Conservation (phyloP, 2,113 vertebrate genomes). For the Crotalus helleri region DNA sequence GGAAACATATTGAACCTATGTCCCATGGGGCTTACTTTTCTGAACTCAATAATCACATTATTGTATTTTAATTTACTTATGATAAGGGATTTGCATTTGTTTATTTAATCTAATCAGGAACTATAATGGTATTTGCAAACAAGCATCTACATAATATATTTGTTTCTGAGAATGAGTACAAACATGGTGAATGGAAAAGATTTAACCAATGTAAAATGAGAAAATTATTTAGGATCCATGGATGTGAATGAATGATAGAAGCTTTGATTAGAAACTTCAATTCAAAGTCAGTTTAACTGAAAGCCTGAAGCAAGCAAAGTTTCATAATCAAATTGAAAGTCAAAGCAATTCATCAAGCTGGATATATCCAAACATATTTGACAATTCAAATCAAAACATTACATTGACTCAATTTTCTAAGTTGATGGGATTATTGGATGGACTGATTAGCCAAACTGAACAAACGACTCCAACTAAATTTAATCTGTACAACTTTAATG, state of each 20-base stretch:
- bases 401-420: neutral
- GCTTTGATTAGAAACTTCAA: neutral
- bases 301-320: neutral
- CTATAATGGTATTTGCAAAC: neutral
- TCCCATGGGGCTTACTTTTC: neutral
- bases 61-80: neutral
- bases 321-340: neutral
- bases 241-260: neutral
- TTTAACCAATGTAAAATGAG: neutral
- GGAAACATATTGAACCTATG: neutral
- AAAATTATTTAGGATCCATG: neutral
- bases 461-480: neutral
- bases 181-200: neutral
- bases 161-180: neutral
- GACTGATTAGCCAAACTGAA: neutral
- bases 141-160: neutral
- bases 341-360: neutral
- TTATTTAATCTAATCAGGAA: neutral
- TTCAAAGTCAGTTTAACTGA: neutral
- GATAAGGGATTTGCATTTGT: neutral
- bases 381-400: neutral
- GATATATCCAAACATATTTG: neutral
- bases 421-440: neutral
- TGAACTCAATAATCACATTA: neutral
- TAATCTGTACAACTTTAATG: neutral